Base-by-base conservation (phyloP, 2,113 vertebrate species). In the Etheostoma cragini region DNA sequence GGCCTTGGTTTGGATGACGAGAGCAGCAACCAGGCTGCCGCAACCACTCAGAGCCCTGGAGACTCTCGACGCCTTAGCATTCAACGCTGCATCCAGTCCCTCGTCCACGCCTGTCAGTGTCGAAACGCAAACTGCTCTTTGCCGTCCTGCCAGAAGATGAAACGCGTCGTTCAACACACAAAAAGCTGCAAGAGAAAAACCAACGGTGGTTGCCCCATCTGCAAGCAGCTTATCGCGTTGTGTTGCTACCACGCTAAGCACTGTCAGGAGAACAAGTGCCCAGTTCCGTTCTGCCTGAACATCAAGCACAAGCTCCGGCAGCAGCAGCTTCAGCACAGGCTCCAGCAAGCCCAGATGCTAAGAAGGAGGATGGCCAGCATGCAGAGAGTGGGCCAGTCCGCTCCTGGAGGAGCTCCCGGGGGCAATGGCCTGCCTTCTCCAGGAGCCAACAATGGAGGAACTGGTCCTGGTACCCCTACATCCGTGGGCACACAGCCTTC, bases 231-330 rank as follows among this genome's bases (percentile, higher is more conserved):
- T 35, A 99, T 99, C 0, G 98, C 98, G 1, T 94, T 99, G 61
- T 99, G 98, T 89, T 99, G 98, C 93, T 99, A 99, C 89, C 98
- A 99, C 0, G 98, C 98, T n/a, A 99, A 99, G 94, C 97, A 99
- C 95, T 99, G 98, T 95, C 98, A 99, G 95, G 98, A 99, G 94
- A 99, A 98, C 94, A 99, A 99, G 94, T 99, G 98, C 76, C 98
- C 98, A 0, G 98, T 99, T 83, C 98, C 98, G 1, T 99, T 99
- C 95, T 99, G 98, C 91, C 97, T 99, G 76, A 99, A 99, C 85
- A 99, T 99, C 91, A 99, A 99, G 95, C 98, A 99, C 85, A 99
- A 99, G 91, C 96, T 99, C n/a, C 96, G 97, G 21, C 98, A 99
- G 71, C 98, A 99, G 72, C 98, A 99, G 86, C 96, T 99, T 61